Evolutionary conservation across 37 sponge, comb jelly and placozoan species (phyloP), one percentile per base, ranked within the genome.

Genomic region (Cliona cf. orientalis): DNA sequence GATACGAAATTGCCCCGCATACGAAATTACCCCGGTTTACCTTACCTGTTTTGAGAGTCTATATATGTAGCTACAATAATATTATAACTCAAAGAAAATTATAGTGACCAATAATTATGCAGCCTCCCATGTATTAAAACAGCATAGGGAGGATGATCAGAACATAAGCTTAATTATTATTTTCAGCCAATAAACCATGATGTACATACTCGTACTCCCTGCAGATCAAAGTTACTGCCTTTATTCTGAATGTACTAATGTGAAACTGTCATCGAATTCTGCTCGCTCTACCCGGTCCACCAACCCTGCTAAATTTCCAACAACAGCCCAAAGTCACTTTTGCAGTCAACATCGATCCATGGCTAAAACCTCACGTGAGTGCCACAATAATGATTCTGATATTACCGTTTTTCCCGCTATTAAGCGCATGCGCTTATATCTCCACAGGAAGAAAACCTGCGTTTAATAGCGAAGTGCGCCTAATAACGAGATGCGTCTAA

Each of bases 141-240:
- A n/a, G n/a, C n/a, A n/a, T n/a, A n/a, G n/a, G n/a, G n/a, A n/a
- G n/a, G n/a, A n/a, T n/a, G n/a, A n/a, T n/a, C n/a, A n/a, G n/a
- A n/a, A n/a, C n/a, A n/a, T n/a, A n/a, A n/a, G n/a, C n/a, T n/a
- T n/a, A n/a, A n/a, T n/a, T 68, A 28, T 68, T 36, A 23, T 36
- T 36, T 5, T 68, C 12, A 19, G 14, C 14, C 9, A 19, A 49
- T 14, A 49, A 49, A 49, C 53, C 53, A 49, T 19, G 14, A 49
- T 14, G 9, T 19, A 9, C 53, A 49, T 49, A 9, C 14, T 9
- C 28, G 22, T 68, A 7, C 22, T 43, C 26, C 36, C n/a, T 41
- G 6, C 71, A 71, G 71, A 71, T 43, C 28, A 41, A 23, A 5
- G 46, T 7, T 71, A 71, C 29, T 71, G 71, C 39, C n/a, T 71